These are phyloP conservation scores for Cataglyphis altisquamis DNA, from an alignment of 2,888 invertebrate species.

Conservation along the genomic window DNA sequence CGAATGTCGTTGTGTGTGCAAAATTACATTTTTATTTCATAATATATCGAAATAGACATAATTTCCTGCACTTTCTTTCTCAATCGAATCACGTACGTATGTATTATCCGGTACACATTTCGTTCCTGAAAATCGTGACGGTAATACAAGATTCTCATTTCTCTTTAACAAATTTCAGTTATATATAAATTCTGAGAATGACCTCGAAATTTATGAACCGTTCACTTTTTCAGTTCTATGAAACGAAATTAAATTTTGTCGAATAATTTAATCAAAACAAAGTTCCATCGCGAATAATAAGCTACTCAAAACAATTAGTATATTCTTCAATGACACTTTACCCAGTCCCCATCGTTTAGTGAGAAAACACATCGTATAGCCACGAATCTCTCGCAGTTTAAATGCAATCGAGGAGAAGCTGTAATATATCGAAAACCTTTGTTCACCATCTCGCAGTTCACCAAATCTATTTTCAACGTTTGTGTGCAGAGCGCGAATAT, in stretches of 20 bases:
- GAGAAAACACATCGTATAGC: slow-evolving; percentile 15
- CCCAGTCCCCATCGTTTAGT: neutral
- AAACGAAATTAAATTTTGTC: neutral
- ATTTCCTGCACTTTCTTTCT: slow-evolving; percentile 7
- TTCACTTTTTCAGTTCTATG: neutral
- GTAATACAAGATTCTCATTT: neutral
- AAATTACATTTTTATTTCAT: slow-evolving; percentile 25
- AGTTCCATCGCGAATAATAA: neutral
- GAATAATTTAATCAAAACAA: neutral
- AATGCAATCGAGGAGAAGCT: slow-evolving; percentile 2
- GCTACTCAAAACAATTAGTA: neutral
- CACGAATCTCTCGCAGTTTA: slow-evolving; percentile 21
- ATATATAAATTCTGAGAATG: neutral
- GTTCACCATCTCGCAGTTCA: slow-evolving; percentile 8
- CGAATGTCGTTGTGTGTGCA: neutral
- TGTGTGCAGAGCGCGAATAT: slow-evolving; percentile 27
- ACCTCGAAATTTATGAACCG: neutral
- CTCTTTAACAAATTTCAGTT: neutral
- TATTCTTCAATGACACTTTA: slow-evolving; percentile 12
- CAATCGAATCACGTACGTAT: neutral
- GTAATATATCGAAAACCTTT: slow-evolving; percentile 1
- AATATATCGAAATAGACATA: slow-evolving; percentile 8
- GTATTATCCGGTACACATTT: neutral
- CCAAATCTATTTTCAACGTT: slow-evolving; percentile 35
- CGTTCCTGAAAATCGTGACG: neutral